These are phyloP conservation scores for Anagyrus pseudococci DNA, from an alignment of 2,888 invertebrate species.

Conservation along the genomic window DNA sequence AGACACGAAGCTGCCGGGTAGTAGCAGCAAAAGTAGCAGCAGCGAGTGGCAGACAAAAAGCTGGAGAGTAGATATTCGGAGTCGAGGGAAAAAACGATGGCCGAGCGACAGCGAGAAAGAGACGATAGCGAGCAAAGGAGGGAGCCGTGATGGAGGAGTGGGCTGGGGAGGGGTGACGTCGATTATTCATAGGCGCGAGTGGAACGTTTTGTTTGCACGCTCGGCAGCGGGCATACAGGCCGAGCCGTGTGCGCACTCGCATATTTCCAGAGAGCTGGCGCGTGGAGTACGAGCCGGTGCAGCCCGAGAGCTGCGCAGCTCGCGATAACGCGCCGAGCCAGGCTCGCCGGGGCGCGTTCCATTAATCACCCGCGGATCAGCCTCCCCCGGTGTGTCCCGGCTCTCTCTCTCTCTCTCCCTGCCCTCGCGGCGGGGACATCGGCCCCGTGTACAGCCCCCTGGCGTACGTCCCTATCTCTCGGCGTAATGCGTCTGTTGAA, in stretches of 20 bases:
- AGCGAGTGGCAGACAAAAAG: no score
- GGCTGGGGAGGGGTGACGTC: slow-evolving; percentile 41
- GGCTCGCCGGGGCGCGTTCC: slow-evolving; percentile 21
- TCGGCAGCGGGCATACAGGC: slow-evolving; percentile 2
- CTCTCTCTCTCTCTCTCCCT: neutral
- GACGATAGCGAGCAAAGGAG: slow-evolving; percentile 1
- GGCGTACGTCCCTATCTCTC: slow-evolving; percentile 7
- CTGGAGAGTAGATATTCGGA: no score
- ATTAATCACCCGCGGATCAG: slow-evolving; percentile 35
- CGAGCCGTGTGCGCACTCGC: slow-evolving; percentile 25
- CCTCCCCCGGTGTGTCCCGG: slow-evolving; percentile 15
- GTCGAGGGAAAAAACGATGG: slow-evolving; percentile 9
- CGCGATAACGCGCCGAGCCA: slow-evolving; percentile 35
- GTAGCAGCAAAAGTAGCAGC: slow-evolving; percentile 12
- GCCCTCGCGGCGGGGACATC: neutral
- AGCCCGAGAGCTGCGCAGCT: neutral
- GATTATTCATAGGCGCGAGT: slow-evolving; percentile 52
- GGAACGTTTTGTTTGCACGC: slow-evolving; percentile 29
- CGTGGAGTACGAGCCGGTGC: no score
- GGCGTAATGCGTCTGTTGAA: slow-evolving; percentile 30
- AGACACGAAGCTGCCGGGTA: slow-evolving; percentile 7
- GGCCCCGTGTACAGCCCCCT: neutral
- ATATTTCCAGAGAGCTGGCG: slow-evolving; percentile 23
- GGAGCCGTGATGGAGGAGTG: slow-evolving; percentile 27
- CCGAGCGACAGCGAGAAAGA: neutral